phyloP scores from a whole-genome alignment of 2,113 vertebrate genomes.

The Amphiprion percula region DNA sequence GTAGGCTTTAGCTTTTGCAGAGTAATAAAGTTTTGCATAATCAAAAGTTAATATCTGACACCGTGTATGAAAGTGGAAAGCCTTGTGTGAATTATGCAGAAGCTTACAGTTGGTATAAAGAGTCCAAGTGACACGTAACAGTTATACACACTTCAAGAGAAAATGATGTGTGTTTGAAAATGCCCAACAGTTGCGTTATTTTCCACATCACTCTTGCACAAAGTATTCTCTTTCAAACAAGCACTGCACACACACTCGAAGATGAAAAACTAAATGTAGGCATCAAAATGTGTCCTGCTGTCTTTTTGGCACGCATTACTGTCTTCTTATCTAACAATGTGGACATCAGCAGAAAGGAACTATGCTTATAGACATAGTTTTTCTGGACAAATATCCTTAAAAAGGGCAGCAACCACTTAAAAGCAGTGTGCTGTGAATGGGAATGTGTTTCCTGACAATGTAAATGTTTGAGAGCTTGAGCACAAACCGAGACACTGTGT shows the following conservation, averaged over 20 bases:
- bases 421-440: background rate
- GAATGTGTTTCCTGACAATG: background rate
- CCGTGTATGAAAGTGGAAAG: background rate
- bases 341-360: slow-evolving; percentile 25
- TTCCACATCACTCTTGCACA: slow-evolving; percentile 30
- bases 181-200: background rate
- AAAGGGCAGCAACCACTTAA: background rate
- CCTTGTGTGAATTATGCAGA: background rate
- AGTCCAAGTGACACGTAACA: background rate
- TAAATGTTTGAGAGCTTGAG: slow-evolving; percentile 23
- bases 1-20: background rate
- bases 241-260: background rate
- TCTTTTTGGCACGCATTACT: background rate
- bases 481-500: slow-evolving; percentile 6
- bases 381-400: slow-evolving; percentile 26
- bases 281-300: background rate
- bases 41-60: background rate
- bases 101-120: background rate
- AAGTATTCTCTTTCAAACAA: slow-evolving; percentile 28
- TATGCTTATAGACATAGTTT: background rate
- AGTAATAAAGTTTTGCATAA: background rate
- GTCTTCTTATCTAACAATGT: slow-evolving; percentile 3
- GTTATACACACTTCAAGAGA: slow-evolving; percentile 9
- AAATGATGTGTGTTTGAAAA: slow-evolving; percentile 5
- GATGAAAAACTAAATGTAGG: background rate